Base-by-base conservation (phyloP, 2,113 vertebrate genomes). In the Pteruthius melanotis region DNA sequence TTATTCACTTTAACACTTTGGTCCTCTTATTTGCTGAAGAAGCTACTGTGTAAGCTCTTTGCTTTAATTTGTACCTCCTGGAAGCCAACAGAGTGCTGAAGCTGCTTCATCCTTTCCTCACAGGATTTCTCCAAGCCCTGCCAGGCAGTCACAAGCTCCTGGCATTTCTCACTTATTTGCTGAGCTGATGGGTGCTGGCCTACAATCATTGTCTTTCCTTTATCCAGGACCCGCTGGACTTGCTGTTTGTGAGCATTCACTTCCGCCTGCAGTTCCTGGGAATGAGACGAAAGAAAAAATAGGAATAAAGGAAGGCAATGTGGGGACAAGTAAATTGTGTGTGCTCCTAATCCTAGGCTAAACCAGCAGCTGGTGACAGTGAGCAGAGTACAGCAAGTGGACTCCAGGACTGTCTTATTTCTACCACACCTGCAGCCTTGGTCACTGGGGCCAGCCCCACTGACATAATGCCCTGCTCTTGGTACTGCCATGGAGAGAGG, bases 211-310 rank as follows among this genome's bases (percentile, higher is more conserved):
- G 86, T 37, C 45, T n/a, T 81, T 35, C 99, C 98, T 52, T 98
- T 98, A 70, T 98, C 97, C 95, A 99, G 95, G 50, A 99, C 95
- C 3, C 86, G 65, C 27, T 97, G 97, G 68, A 98, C 66, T 90
- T 98, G 98, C 44, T 98, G 97, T 26, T 76, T 96, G 85, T 99
- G 99, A 26, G 96, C 98, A 52, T 97, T 98, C 42, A 99, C 97
- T 92, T 99, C 98, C 0, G 97, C 97, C 90, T 98, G 98, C 60
- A 99, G 89, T 77, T 98, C 98, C 99, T 99, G 86, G 12, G 70
- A 74, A 92, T 14, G 13, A 61, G 18, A 37, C 7, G 24, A 53
- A 80, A 76, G 3, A 17, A 72, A 89, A 90, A 74, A 9, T 1
- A 66, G 10, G 35, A 82, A 54, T 39, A 91, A 79, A 85, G 10